Base-by-base conservation (phyloP, 2,888 invertebrate species). In the Dorcus parallelipipedus region DNA sequence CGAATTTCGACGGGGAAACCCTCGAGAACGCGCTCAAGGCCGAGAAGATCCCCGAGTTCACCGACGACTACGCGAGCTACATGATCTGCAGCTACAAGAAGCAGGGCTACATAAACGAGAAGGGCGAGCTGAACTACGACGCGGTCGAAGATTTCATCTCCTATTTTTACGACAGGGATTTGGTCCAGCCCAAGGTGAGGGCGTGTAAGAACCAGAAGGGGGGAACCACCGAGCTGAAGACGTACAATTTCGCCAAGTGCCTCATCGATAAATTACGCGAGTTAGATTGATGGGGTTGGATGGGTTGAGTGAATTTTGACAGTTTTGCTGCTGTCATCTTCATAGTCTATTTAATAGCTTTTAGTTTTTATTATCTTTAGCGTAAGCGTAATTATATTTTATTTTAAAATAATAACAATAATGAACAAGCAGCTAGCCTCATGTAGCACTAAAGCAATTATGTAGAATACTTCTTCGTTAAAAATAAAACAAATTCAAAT, bases 11-110 rank as follows among this genome's bases (percentile, higher is more conserved):
- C 38, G 38, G 3, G 4, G 14, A 14, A 38, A 20, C 47, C 10
- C 40, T 56, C 38, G 7, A 38, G 10, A 52, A 52, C 8, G 23
- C 48, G 4, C 7, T 38, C 7, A n/a, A n/a, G 2, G 20, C 14
- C 8, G 39, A 40, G 17, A 43, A 38, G 14, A 49, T 58, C 33
- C 58, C 51, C 1, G 39, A 43, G 1, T 10, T 39, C 2, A 39
- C 38, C 20, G 9, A 38, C 43, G 41, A 50, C 5, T 58, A 54
- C 33, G 33, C 47, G 9, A 54, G 40, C 3, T 58, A 41, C 17
- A 38, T 58, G 43, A 51, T 54, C 23, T 58, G 58, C 40, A 38
- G 50, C n/a, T 58, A 58, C 50, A 58, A 50, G 26, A 49, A 45
- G 9, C 58, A 58, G 14, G 50, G 54, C 40, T 58, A 54, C 41